phyloP scores from a whole-genome alignment of 2,797 vertebrate species.

The Leptodactylus fallax region DNA sequence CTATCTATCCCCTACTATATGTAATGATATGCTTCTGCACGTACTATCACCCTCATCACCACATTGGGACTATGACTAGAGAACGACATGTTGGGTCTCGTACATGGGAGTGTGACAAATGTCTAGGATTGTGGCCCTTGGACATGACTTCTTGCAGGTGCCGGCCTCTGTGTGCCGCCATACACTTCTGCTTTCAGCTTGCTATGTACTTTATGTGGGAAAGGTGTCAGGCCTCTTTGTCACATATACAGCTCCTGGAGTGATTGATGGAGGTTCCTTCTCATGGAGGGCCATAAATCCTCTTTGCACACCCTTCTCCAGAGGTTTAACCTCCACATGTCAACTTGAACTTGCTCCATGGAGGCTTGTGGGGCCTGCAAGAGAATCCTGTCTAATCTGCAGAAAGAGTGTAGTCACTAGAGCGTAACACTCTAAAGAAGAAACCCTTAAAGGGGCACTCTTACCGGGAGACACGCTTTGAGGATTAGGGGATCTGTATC shows the following conservation, averaged over 20 bases:
- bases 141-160: neutral
- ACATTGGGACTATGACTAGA: no score
- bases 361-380: no score
- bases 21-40: no score
- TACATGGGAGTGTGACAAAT: neutral
- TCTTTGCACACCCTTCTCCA: neutral
- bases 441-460: neutral
- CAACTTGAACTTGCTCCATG: slow-evolving; percentile 41
- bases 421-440: neutral
- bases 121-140: neutral
- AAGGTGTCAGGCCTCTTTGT: slow-evolving; percentile 12
- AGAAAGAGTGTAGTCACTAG: neutral
- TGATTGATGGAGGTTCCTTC: slow-evolving; percentile 35
- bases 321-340: neutral
- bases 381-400: neutral
- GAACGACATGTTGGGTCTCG: no score
- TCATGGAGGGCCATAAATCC: slow-evolving; percentile 34
- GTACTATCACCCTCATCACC: no score
- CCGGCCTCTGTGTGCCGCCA: neutral
- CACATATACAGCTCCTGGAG: neutral
- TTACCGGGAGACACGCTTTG: neutral
- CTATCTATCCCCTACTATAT: neutral
- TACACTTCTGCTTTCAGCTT: neutral
- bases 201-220: slow-evolving; percentile 16
- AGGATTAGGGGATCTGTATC: neutral